phyloP scores from a whole-genome alignment of 2,888 invertebrate genomes.

The Dendrolimus pini region DNA sequence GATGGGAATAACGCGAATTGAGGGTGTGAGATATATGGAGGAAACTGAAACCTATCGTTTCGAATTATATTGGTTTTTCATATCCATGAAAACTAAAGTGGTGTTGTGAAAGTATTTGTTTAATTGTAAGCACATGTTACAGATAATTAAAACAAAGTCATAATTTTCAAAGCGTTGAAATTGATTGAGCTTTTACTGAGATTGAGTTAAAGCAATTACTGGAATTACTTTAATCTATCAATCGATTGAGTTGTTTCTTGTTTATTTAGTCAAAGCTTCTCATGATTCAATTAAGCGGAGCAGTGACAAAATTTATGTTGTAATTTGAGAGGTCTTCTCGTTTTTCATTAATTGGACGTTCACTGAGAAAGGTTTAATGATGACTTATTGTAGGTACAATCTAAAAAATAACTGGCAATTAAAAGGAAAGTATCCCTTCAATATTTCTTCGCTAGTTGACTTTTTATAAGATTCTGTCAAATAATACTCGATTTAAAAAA shows the following conservation, averaged over 20 bases:
- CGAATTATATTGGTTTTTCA: no score
- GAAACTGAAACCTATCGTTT: no score
- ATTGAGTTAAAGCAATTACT: slow-evolving; percentile 8
- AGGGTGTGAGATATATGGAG: no score
- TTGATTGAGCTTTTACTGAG: not conserved
- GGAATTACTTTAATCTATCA: slow-evolving; percentile 10
- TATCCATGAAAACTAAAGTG: no score
- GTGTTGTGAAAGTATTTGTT: no score
- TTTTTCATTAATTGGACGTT: slow-evolving; percentile 54
- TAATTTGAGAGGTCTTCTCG: slow-evolving; percentile 44
- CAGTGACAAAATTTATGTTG: slow-evolving; percentile 45
- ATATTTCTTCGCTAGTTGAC: slow-evolving; percentile 6
- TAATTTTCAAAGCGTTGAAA: not conserved
- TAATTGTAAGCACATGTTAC: not conserved
- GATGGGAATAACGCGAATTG: no score
- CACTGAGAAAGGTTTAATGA: slow-evolving; percentile 37
- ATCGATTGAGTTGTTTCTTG: slow-evolving; percentile 25
- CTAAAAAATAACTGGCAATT: slow-evolving; percentile 27
- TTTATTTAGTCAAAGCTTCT: slow-evolving; percentile 30
- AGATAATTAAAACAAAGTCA: not conserved
- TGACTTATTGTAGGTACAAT: slow-evolving; percentile 35
- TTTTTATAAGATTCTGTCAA: not conserved
- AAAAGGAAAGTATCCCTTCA: slow-evolving; percentile 11
- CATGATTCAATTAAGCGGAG: slow-evolving; percentile 42
- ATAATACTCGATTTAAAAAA: no score